Evolutionary conservation across 2,888 invertebrate genomes (phyloP).

Genomic region (Phragmatobia fuliginosa): DNA sequence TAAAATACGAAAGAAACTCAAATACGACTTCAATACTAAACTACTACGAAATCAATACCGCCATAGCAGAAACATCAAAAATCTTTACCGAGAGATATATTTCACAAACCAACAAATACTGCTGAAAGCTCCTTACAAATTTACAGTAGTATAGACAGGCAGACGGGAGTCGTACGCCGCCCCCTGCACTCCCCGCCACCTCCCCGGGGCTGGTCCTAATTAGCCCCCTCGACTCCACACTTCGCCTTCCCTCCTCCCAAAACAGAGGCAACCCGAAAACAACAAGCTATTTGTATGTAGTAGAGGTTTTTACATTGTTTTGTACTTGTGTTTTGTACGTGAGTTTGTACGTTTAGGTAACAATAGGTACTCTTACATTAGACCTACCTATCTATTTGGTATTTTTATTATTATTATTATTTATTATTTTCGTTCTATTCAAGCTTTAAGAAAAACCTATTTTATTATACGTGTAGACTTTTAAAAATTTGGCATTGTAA

Average conservation of each 20-base stretch:
- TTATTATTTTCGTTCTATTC: too few relatives aligned
- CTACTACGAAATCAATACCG: not conserved
- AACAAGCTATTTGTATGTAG: constrained; percentile 63
- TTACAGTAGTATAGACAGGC: constrained; percentile 43
- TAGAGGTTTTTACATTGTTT: constrained; percentile 44
- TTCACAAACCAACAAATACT: constrained; percentile 24
- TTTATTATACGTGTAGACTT: too few relatives aligned
- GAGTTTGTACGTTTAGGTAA: not conserved
- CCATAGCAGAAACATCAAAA: not conserved
- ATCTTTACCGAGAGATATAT: constrained; percentile 11
- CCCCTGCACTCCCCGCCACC: constrained; percentile 28
- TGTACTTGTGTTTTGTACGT: constrained; percentile 33
- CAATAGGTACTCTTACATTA: not conserved
- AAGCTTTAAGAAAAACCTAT: not conserved
- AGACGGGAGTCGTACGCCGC: constrained; percentile 55
- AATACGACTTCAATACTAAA: not conserved
- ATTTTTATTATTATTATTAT: too few relatives aligned
- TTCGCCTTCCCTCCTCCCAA: constrained; percentile 52
- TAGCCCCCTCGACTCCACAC: constrained; percentile 60
- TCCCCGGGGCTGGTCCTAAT: constrained; percentile 57
- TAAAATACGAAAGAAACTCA: not conserved
- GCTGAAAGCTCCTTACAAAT: constrained; percentile 31
- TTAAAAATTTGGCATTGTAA: too few relatives aligned
- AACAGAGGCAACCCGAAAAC: constrained; percentile 70
- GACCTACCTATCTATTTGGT: not conserved